Conservation (phyloP, 2,888 invertebrate species). For the Cantharis rufa region DNA sequence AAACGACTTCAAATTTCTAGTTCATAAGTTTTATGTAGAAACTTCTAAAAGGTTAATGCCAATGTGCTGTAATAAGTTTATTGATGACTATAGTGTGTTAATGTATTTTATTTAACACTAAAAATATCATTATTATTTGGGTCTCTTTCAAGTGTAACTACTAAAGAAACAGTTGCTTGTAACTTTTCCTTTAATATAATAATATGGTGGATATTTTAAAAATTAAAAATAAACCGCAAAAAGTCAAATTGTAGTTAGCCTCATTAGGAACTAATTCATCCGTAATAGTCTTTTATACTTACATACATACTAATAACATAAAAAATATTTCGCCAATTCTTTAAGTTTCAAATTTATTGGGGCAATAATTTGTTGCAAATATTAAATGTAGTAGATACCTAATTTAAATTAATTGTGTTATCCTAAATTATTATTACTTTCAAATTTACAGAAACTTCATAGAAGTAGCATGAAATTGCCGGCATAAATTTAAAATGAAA, state of each 20-base stretch:
- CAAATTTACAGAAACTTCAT: not conserved
- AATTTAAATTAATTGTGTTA: not conserved
- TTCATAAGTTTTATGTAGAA: conserved; percentile 20
- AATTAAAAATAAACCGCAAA: no score
- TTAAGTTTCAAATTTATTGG: not conserved
- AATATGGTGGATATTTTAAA: no score
- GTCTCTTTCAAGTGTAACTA: not conserved
- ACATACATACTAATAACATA: not conserved
- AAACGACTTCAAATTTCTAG: conserved; percentile 13
- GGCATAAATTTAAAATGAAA: not conserved
- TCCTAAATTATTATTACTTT: not conserved
- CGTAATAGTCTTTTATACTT: not conserved
- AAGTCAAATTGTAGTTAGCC: not conserved
- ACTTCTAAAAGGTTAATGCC: conserved; percentile 18
- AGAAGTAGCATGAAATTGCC: not conserved
- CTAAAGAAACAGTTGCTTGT: not conserved
- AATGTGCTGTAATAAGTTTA: conserved; percentile 7
- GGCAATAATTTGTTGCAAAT: not conserved
- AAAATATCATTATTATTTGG: not conserved
- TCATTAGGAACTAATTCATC: not conserved
- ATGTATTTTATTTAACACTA: not conserved
- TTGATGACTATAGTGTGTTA: not conserved
- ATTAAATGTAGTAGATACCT: not conserved
- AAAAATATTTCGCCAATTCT: not conserved
- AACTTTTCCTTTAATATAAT: no score